phyloP scores from a whole-genome alignment of 2,113 vertebrate genomes.

The Nerophis lumbriciformis region DNA sequence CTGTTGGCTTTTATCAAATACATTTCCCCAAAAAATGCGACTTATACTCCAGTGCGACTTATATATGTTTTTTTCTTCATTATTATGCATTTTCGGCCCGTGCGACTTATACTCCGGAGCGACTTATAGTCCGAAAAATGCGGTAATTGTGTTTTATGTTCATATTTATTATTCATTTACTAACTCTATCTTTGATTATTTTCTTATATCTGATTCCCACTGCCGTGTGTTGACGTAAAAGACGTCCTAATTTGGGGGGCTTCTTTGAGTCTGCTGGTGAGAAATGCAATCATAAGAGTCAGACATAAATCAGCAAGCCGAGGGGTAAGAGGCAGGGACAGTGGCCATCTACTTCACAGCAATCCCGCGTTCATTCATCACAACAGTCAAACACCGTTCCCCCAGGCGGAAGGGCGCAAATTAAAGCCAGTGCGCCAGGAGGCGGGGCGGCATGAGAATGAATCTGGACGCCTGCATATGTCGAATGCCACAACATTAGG shows the following conservation, averaged over 20 bases:
- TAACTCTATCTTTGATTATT: slow-evolving; percentile 21
- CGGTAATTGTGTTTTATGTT: no score
- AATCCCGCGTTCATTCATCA: slow-evolving; percentile 79
- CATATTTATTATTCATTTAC: slow-evolving; percentile 17
- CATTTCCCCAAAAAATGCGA: no score
- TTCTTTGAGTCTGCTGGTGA: slow-evolving; percentile 65
- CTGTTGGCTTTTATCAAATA: no score
- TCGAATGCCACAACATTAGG: background rate
- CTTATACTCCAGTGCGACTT: no score
- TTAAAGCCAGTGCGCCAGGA: slow-evolving; percentile 66
- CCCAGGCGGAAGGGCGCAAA: slow-evolving; percentile 58
- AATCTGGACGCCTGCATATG: background rate
- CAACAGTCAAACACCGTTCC: slow-evolving; percentile 71
- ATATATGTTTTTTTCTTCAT: no score
- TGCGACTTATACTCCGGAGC: no score
- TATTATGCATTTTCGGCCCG: no score
- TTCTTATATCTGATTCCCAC: slow-evolving; percentile 8
- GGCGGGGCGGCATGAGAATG: slow-evolving; percentile 6
- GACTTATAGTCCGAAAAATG: no score
- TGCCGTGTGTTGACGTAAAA: slow-evolving; percentile 59
- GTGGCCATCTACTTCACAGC: slow-evolving; percentile 72
- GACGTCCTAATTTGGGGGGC: slow-evolving; percentile 59
- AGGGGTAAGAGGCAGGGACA: slow-evolving; percentile 67
- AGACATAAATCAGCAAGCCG: slow-evolving; percentile 77
- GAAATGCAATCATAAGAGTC: slow-evolving; percentile 78